Evolutionary conservation across 2,113 vertebrate genomes (phyloP).

Genomic region (Scophthalmus maximus): DNA sequence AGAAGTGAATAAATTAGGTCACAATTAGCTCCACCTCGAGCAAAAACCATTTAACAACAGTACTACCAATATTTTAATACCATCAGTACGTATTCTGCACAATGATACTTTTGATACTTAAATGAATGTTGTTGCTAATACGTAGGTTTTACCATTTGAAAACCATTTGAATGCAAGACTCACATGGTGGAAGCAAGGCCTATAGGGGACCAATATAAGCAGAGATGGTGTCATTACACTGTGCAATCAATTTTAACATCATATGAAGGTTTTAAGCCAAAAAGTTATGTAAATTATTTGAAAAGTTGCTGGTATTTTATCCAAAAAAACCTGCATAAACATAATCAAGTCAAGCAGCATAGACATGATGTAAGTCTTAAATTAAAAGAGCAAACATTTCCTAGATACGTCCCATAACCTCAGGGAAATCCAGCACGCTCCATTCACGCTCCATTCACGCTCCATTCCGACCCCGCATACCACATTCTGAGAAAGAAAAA

Average conservation of each 20-base stretch:
- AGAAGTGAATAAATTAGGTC: not conserved
- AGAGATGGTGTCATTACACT: too few species aligned
- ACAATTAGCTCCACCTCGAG: too few species aligned
- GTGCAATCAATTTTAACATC: too few species aligned
- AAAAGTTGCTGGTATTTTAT: not conserved
- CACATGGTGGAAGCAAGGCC: too few species aligned
- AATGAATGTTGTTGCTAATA: not conserved
- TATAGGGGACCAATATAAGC: too few species aligned
- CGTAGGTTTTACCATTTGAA: too few species aligned
- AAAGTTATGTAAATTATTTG: too few species aligned
- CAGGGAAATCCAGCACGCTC: conserved; percentile 1
- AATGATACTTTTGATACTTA: not conserved
- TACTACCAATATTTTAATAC: not conserved
- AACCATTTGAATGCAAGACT: too few species aligned
- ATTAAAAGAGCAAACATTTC: conserved; percentile 2
- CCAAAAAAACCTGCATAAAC: not conserved
- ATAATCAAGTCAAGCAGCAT: conserved; percentile 13
- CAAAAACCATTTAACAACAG: too few species aligned
- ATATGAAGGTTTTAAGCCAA: too few species aligned
- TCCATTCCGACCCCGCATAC: conserved; percentile 33
- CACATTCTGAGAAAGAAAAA: conserved; percentile 16
- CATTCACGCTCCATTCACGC: not conserved
- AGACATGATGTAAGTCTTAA: not conserved
- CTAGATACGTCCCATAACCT: conserved; percentile 14
- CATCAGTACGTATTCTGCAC: not conserved